Percentiles rank a stretch among this genome's conserved stretches.
Evolutionary conservation across 2,888 invertebrate species (phyloP).

Genomic region (Halictus ligatus): DNA sequence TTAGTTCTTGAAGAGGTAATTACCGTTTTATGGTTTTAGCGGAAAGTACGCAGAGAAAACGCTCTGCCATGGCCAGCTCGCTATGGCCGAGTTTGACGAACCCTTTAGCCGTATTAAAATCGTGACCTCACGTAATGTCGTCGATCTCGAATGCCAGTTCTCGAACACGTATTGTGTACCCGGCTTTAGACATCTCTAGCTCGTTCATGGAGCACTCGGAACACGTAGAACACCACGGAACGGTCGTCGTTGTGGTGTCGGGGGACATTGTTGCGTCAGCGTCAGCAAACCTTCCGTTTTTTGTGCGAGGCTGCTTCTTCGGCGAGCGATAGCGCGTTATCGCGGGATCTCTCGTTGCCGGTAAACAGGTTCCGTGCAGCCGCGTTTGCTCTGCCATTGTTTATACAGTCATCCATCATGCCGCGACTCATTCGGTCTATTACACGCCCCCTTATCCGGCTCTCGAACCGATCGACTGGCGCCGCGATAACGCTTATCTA

Average conservation of each 20-base stretch:
- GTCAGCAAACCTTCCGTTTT: slow-evolving; percentile 6
- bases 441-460: slow-evolving; percentile 29
- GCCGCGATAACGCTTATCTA: slow-evolving; percentile 23
- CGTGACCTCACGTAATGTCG: not conserved
- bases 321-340: slow-evolving; percentile 44
- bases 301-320: not conserved
- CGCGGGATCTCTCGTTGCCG: slow-evolving; percentile 41
- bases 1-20: not conserved
- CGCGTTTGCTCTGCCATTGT: slow-evolving; percentile 32
- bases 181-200: not conserved
- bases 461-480: not conserved
- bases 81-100: not conserved
- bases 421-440: slow-evolving; percentile 29
- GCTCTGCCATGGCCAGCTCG: not conserved
- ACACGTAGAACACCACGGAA: not conserved
- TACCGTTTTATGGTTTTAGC: not conserved
- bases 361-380: slow-evolving; percentile 27
- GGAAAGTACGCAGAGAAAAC: not conserved
- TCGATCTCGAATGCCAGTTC: not conserved
- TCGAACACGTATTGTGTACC: not conserved
- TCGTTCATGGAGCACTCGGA: not conserved
- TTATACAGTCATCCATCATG: slow-evolving; percentile 30
- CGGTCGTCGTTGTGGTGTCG: not conserved
- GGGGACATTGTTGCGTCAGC: slow-evolving; percentile 29
- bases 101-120: not conserved